A percentile compares a stretch with the other conserved stretches of the same genome.
phyloP scores from a whole-genome alignment of 2,797 vertebrate genomes.

The Heterohyrax brucei region DNA sequence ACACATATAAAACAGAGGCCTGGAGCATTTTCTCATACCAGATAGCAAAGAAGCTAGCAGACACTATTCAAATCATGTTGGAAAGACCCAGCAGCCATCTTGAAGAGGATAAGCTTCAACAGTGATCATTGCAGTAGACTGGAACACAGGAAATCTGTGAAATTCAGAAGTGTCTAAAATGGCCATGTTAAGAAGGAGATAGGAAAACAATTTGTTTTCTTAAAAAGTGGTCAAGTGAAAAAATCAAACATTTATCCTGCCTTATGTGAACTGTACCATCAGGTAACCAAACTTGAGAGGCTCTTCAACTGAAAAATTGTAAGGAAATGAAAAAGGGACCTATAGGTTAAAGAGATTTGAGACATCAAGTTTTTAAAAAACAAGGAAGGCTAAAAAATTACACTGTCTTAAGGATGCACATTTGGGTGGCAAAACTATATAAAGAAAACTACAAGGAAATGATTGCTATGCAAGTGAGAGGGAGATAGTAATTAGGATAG shows the following conservation, averaged over 20 bases:
- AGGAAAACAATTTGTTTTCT: constrained; percentile 16
- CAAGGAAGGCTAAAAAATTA: neutral
- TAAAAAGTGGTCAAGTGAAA: constrained; percentile 32
- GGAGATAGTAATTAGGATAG: neutral
- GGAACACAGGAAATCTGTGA: constrained; percentile 19
- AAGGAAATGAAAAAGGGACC: constrained; percentile 9
- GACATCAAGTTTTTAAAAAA: neutral
- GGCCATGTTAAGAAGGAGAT: neutral
- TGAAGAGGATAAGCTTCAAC: neutral
- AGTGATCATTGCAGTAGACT: constrained; percentile 18
- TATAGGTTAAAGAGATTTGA: constrained; percentile 33
- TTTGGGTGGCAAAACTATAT: constrained; percentile 45
- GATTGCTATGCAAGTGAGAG: constrained; percentile 15
- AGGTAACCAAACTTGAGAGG: neutral
- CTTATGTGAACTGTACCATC: constrained; percentile 10
- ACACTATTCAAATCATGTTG: neutral
- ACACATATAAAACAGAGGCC: neutral
- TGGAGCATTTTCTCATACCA: neutral
- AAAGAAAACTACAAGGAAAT: constrained; percentile 1
- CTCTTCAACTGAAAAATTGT: constrained; percentile 50
- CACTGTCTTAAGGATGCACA: neutral
- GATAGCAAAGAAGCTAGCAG: constrained; percentile 8
- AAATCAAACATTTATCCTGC: constrained; percentile 30
- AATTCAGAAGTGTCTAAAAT: constrained; percentile 43
- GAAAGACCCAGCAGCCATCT: constrained; percentile 5